Base-by-base conservation (phyloP, 2,113 vertebrate genomes). In the Athene cunicularia region DNA sequence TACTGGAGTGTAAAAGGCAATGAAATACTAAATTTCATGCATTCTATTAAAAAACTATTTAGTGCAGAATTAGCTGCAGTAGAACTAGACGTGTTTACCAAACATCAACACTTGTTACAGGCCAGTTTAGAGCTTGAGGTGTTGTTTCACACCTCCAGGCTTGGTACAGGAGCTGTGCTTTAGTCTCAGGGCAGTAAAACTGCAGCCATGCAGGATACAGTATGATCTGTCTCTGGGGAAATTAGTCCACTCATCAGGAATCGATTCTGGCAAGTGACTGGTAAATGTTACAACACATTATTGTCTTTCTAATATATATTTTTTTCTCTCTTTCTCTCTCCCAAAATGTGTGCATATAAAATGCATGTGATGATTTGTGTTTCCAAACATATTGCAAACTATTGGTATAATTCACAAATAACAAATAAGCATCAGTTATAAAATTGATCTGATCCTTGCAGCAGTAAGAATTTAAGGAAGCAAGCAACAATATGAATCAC, bases 171-270 rank as follows among this genome's bases (percentile, higher is more conserved):
- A 85, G 60, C 60, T 68, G 49, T 85, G 30, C 60, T 85, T 81
- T 89, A 64, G 72, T 95, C 24, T 37, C 62, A 77, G 82, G 91
- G 62, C 74, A 58, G 23, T 59, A 24, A 62, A 68, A 37, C 62
- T 76, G 30, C 41, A 94, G 80, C 67, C 53, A 24, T 0, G 0
- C 35, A 55, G 66, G 55, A 28, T 70, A 73, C 56, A 20, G 43
- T 49, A 11, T 70, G 80, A 88, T 93, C 53, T 94, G 50, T 88
- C 73, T 90, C 71, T 91, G 63, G 93, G 79, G 94, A 95, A 93
- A 97, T 95, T 60, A 95, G 50, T 80, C 93, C 62, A 56, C 75
- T 93, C 79, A 94, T 96, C 77, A 96, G 66, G 85, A 94, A 84
- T 47, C 88, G 92, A 86, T 91, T 91, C 73, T 86, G 86, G 79